These are phyloP conservation scores for Coremacera marginata DNA, from an alignment of 2,888 invertebrate genomes.

Conservation along the genomic window DNA sequence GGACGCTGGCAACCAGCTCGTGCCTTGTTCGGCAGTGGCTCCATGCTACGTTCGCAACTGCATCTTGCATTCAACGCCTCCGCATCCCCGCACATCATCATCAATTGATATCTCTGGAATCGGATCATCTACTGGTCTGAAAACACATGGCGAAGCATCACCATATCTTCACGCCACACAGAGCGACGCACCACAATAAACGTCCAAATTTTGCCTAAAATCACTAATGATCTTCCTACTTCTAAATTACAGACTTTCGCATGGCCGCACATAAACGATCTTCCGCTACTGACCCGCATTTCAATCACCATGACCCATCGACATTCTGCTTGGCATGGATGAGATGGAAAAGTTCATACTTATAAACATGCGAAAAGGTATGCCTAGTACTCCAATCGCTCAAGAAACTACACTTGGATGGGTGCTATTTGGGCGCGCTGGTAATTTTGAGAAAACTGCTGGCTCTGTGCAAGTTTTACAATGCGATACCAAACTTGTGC, in stretches of 20 bases:
- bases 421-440: too few species aligned
- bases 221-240: background rate
- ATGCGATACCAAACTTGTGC: too few species aligned
- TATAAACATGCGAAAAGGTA: too few species aligned
- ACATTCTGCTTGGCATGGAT: constrained; percentile 15
- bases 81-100: constrained; percentile 5
- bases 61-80: constrained; percentile 21
- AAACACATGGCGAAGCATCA: too few species aligned
- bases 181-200: background rate
- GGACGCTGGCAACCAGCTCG: too few species aligned
- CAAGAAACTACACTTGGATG: too few species aligned
- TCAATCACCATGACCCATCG: constrained; percentile 30
- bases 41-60: too few species aligned
- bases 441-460: too few species aligned
- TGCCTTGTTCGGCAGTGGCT: too few species aligned
- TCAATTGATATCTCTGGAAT: background rate
- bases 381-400: too few species aligned
- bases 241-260: background rate
- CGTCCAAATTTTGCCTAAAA: background rate
- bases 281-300: constrained; percentile 38
- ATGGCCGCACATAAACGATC: constrained; percentile 26
- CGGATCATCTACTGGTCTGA: background rate
- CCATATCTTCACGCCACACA: too few species aligned
- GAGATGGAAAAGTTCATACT: constrained; percentile 25
- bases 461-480: too few species aligned